Evolutionary conservation across 2,888 invertebrate species (phyloP).

Genomic region (Chalcis sispes): DNA sequence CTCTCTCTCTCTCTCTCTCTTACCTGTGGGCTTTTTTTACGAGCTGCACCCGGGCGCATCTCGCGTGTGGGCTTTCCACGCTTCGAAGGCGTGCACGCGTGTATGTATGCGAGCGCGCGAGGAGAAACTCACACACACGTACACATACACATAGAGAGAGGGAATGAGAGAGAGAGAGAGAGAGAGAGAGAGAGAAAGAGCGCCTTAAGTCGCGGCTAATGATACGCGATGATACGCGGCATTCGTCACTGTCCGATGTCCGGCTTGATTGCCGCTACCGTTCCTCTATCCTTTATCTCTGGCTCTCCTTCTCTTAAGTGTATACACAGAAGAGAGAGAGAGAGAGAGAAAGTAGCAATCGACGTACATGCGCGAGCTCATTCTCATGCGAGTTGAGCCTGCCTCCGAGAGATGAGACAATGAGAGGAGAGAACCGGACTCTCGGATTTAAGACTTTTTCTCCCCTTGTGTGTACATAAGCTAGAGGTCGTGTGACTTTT

Average conservation of each 20-base stretch:
- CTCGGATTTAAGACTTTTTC: not conserved
- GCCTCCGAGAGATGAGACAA: constrained; percentile 26
- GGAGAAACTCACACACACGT: not conserved
- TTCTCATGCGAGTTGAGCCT: constrained; percentile 24
- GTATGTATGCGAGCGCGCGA: not conserved
- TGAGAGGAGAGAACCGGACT: constrained; percentile 4
- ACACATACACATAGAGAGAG: not conserved
- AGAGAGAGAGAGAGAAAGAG: constrained; percentile 53
- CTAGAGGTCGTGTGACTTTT: not conserved
- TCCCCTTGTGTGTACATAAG: not conserved
- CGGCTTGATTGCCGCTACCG: constrained; percentile 74
- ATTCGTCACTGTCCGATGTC: constrained; percentile 75
- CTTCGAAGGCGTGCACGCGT: not conserved
- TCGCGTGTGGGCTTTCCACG: constrained; percentile 38
- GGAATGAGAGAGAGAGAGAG: constrained; percentile 33
- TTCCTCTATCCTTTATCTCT: constrained; percentile 60
- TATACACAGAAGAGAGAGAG: not conserved
- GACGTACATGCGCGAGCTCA: constrained; percentile 28
- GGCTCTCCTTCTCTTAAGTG: constrained; percentile 5
- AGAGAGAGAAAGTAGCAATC: not conserved
- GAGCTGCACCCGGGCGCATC: not conserved
- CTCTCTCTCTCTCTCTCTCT: not conserved
- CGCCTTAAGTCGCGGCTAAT: constrained; percentile 68
- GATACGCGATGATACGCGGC: constrained; percentile 75
- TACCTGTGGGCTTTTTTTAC: not conserved